Evolutionary conservation across 2,113 vertebrate species (phyloP).

Genomic region (Xenus cinereus): DNA sequence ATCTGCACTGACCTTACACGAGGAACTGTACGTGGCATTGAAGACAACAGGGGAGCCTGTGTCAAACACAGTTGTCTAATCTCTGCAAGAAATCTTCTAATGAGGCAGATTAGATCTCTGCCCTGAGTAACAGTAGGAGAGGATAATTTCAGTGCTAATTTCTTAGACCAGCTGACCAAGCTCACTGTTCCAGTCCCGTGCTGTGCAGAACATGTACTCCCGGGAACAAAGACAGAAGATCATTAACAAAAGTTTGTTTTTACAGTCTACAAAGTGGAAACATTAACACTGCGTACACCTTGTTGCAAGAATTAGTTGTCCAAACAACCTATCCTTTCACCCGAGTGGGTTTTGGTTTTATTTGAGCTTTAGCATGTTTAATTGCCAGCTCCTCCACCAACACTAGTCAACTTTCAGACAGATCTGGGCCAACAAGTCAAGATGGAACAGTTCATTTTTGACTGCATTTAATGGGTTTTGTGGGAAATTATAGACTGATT

Average conservation of each 20-base stretch:
- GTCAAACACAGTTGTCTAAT: background rate
- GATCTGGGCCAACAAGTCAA: background rate
- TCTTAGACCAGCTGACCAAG: background rate
- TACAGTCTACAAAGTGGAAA: background rate
- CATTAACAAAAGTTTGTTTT: background rate
- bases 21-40: background rate
- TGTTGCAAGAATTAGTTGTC: background rate
- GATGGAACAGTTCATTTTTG: background rate
- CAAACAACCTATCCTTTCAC: background rate
- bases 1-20: background rate
- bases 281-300: background rate
- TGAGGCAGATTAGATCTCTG: background rate
- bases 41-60: background rate
- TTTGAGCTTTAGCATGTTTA: background rate
- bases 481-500: background rate
- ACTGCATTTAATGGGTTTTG: background rate
- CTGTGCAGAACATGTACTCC: fast-evolving
- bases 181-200: background rate
- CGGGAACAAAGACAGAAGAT: background rate
- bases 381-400: background rate
- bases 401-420: background rate
- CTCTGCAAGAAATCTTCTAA: background rate
- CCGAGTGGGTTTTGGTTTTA: background rate
- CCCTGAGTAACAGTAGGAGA: background rate
- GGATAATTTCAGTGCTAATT: background rate